These are phyloP conservation scores for Falco columbarius DNA, from an alignment of 2,797 vertebrate genomes.

Conservation along the genomic window DNA sequence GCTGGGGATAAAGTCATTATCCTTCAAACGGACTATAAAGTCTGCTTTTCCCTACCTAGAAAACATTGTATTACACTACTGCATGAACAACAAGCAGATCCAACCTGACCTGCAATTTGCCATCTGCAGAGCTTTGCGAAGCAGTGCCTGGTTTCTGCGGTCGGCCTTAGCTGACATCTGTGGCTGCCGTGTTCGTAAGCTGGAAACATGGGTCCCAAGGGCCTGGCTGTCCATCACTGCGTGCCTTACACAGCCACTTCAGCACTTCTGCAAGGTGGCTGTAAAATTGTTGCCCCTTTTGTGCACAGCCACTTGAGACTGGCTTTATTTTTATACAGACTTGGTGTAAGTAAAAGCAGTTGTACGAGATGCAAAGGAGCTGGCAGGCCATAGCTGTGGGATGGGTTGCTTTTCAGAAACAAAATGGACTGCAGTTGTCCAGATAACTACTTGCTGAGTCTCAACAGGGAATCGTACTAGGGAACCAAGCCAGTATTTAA, in stretches of 20 bases:
- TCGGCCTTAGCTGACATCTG: too few species aligned
- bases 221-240: neutral
- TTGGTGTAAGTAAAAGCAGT: neutral
- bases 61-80: fast-evolving
- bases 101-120: neutral
- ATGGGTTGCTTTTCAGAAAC: neutral
- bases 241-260: neutral
- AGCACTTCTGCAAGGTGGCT: neutral
- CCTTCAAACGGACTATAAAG: neutral
- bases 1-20: neutral
- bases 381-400: fast-evolving
- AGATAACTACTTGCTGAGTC: neutral
- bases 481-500: neutral
- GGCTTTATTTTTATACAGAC: neutral
- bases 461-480: fast-evolving
- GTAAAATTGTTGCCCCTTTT: neutral
- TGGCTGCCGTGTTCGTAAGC: fast-evolving
- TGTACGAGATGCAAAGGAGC: neutral
- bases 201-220: neutral
- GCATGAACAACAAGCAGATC: neutral
- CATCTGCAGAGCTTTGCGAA: neutral
- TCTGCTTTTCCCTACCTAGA: neutral
- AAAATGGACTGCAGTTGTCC: neutral
- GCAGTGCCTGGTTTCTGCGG: fast-evolving
- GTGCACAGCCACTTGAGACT: neutral